Conservation (phyloP, 2,888 invertebrate genomes). For the Brachycybe producta region DNA sequence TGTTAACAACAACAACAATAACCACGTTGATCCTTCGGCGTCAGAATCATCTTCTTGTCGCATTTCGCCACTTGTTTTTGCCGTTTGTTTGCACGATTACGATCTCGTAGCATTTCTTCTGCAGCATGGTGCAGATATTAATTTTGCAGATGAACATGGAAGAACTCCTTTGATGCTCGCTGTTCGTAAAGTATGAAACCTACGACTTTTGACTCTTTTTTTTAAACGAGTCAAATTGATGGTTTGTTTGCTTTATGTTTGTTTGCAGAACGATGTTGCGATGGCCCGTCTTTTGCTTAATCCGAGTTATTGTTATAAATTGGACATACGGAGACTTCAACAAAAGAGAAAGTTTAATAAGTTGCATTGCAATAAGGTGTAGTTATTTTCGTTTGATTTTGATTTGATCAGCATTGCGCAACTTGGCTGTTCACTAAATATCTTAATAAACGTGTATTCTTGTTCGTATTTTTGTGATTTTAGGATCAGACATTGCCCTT, state of each 20-base stretch:
- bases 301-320: slow-evolving; percentile 26
- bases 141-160: slow-evolving; percentile 32
- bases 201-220: not conserved
- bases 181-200: slow-evolving; percentile 30
- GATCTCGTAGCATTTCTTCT: slow-evolving; percentile 31
- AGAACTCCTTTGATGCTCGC: slow-evolving; percentile 37
- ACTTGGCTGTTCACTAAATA: not conserved
- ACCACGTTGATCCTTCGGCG: not conserved
- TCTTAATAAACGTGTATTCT: too few species aligned
- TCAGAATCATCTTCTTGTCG: too few species aligned
- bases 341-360: slow-evolving; percentile 13
- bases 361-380: slow-evolving; percentile 8
- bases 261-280: slow-evolving; percentile 32
- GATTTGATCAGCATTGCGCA: not conserved
- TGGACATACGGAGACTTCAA: slow-evolving; percentile 7
- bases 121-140: slow-evolving; percentile 31
- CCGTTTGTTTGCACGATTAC: slow-evolving; percentile 31
- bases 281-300: slow-evolving; percentile 35
- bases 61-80: slow-evolving; percentile 33
- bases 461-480: too few species aligned
- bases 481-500: too few species aligned
- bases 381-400: not conserved
- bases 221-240: not conserved
- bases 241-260: slow-evolving; percentile 16
- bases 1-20: not conserved